phyloP scores from a whole-genome alignment of 92 coral and sea anemone genomes.

The Phenganax subtilis region DNA sequence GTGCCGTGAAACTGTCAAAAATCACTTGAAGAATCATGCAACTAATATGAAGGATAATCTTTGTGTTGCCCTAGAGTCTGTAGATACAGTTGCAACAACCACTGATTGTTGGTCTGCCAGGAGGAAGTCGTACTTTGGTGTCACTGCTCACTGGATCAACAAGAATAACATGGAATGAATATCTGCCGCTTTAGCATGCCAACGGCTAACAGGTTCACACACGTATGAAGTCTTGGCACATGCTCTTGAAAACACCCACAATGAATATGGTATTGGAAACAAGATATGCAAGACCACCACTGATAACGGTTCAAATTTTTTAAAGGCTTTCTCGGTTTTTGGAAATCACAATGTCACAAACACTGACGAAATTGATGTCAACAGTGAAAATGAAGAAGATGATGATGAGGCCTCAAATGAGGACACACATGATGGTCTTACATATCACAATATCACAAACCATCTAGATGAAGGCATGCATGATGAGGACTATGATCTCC shows the following conservation, averaged over 20 bases:
- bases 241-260: constrained; percentile 34
- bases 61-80: constrained; percentile 5
- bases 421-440: constrained; percentile 17
- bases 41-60: constrained; percentile 17
- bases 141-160: constrained; percentile 32
- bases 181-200: constrained; percentile 25
- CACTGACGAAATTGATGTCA: constrained; percentile 27
- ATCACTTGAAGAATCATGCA: constrained; percentile 12
- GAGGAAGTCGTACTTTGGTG: constrained; percentile 29
- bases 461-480: constrained; percentile 24
- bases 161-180: constrained; percentile 15
- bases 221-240: constrained; percentile 13
- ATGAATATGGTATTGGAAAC: constrained; percentile 30
- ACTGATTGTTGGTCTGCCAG: constrained; percentile 30
- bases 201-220: constrained; percentile 30
- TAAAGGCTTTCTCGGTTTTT: constrained; percentile 19
- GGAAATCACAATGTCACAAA: constrained; percentile 32
- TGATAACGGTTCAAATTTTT: constrained; percentile 15
- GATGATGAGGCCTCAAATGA: constrained; percentile 24
- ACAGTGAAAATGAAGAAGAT: constrained; percentile 15
- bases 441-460: constrained; percentile 29
- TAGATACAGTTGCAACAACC: constrained; percentile 25
- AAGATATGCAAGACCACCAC: constrained; percentile 33
- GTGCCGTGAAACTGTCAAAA: constrained; percentile 32
- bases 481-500: constrained; percentile 23